Conservation (phyloP, 2,888 invertebrate genomes). For the Oligia strigilis region DNA sequence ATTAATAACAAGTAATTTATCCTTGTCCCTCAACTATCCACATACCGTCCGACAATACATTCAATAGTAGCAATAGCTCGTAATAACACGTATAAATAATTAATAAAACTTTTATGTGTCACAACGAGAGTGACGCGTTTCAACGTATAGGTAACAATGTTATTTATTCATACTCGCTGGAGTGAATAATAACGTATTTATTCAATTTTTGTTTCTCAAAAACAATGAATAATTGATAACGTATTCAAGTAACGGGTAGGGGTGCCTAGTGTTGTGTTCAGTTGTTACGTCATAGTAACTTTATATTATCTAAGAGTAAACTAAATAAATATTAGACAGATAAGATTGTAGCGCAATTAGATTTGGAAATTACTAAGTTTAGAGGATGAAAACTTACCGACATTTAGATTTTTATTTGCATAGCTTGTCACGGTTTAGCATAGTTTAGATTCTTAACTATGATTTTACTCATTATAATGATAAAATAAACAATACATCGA, state of each 20-base stretch:
- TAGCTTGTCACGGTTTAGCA: constrained; percentile 80
- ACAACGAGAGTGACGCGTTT: constrained; percentile 71
- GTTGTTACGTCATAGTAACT: constrained; percentile 71
- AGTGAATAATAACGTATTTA: constrained; percentile 66
- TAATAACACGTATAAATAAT: constrained; percentile 72
- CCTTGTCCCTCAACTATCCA: constrained; percentile 70
- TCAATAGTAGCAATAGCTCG: constrained; percentile 61
- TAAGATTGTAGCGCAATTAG: constrained; percentile 78
- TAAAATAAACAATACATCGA: constrained; percentile 84
- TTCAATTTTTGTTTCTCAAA: constrained; percentile 67
- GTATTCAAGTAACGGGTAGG: constrained; percentile 43
- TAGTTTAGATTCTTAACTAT: constrained; percentile 83
- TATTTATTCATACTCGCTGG: constrained; percentile 67
- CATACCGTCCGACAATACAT: constrained; percentile 65
- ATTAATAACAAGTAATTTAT: constrained; percentile 81
- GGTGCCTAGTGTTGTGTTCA: constrained; percentile 75
- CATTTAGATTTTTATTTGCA: constrained; percentile 84
- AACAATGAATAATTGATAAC: constrained; percentile 68
- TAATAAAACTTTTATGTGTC: constrained; percentile 72
- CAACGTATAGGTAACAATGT: constrained; percentile 63
- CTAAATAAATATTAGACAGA: constrained; percentile 76
- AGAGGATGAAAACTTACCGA: constrained; percentile 88
- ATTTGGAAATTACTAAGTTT: constrained; percentile 88
- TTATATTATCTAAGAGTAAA: constrained; percentile 78
- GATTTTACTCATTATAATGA: constrained; percentile 74